These are phyloP conservation scores for Pardosa pseudoannulata DNA, from an alignment of 2,888 invertebrate species.

Conservation along the genomic window DNA sequence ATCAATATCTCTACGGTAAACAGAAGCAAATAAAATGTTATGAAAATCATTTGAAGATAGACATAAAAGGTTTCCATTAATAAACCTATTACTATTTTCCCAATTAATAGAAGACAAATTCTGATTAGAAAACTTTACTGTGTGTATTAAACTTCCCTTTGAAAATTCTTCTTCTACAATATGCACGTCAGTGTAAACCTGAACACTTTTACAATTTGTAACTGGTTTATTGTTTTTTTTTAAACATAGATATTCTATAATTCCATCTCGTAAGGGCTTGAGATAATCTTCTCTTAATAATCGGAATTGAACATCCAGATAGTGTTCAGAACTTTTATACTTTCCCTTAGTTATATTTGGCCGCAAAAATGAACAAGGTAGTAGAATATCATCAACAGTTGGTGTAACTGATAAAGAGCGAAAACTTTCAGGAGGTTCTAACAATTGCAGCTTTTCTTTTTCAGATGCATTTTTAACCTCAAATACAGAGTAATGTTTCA, in stretches of 20 bases:
- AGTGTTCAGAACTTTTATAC: slow-evolving; percentile 83
- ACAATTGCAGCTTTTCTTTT: slow-evolving; percentile 42
- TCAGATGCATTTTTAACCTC: slow-evolving; percentile 19
- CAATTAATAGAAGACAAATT: slow-evolving; percentile 75
- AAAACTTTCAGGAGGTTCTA: slow-evolving; percentile 61
- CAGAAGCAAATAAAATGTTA: slow-evolving; percentile 84
- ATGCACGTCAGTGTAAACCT: slow-evolving; percentile 75
- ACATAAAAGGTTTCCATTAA: slow-evolving; percentile 85
- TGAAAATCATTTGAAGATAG: slow-evolving; percentile 85
- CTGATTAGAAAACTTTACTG: slow-evolving; percentile 57
- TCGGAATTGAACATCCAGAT: slow-evolving; percentile 88
- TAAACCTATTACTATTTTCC: slow-evolving; percentile 81
- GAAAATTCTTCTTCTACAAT: slow-evolving; percentile 75
- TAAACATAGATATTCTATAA: slow-evolving; percentile 80
- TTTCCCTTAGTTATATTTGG: slow-evolving; percentile 82
- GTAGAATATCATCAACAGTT: slow-evolving; percentile 41
- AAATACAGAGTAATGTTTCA: not conserved
- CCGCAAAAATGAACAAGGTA: slow-evolving; percentile 78
- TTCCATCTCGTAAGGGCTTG: slow-evolving; percentile 84
- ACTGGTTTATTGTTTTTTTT: slow-evolving; percentile 75
- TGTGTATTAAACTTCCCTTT: slow-evolving; percentile 74
- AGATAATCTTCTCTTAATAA: slow-evolving; percentile 88
- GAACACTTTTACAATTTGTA: slow-evolving; percentile 74
- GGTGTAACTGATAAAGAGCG: slow-evolving; percentile 58
- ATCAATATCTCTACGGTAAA: slow-evolving; percentile 81